Conservation (phyloP, 1,140 invertebrate species). For the Lordiphosa clarofinis region DNA sequence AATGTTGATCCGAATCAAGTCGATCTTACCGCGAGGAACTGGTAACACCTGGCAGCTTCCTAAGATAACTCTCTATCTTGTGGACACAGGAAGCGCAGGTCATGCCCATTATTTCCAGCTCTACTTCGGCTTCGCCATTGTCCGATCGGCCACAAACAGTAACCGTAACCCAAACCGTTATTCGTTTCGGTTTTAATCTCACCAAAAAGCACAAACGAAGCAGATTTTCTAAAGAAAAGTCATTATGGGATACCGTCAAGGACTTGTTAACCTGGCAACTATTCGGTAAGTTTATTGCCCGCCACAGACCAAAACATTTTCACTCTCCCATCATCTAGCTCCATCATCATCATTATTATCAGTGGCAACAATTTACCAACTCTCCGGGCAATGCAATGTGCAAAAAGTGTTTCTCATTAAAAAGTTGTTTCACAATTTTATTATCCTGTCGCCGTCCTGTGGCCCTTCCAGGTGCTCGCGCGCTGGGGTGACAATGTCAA, state of each 20-base stretch:
- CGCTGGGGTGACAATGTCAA: slow-evolving; percentile 67
- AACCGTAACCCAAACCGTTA: too few species aligned
- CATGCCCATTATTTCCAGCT: slow-evolving; percentile 95
- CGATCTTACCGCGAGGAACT: slow-evolving; percentile 86
- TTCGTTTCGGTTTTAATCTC: too few species aligned
- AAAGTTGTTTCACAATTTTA: slow-evolving; percentile 74
- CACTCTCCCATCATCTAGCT: not conserved
- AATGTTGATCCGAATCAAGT: too few species aligned
- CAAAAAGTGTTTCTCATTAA: slow-evolving; percentile 75
- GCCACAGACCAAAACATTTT: slow-evolving; percentile 11
- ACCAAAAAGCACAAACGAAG: too few species aligned
- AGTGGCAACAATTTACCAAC: slow-evolving; percentile 24
- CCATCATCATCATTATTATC: slow-evolving; percentile 8
- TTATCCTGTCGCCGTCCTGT: slow-evolving; percentile 48
- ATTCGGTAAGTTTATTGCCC: not conserved
- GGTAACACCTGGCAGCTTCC: slow-evolving; percentile 89
- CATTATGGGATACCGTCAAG: too few species aligned
- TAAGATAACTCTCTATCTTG: slow-evolving; percentile 93
- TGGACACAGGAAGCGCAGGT: slow-evolving; percentile 98
- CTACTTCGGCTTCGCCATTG: slow-evolving; percentile 85
- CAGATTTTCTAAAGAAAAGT: too few species aligned
- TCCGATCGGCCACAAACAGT: too few species aligned
- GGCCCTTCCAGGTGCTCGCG: slow-evolving; percentile 42
- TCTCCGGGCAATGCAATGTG: slow-evolving; percentile 49
- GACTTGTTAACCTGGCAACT: too few species aligned